Base-by-base conservation (phyloP, 2,797 vertebrate genomes). In the Cossypha niveicapilla region DNA sequence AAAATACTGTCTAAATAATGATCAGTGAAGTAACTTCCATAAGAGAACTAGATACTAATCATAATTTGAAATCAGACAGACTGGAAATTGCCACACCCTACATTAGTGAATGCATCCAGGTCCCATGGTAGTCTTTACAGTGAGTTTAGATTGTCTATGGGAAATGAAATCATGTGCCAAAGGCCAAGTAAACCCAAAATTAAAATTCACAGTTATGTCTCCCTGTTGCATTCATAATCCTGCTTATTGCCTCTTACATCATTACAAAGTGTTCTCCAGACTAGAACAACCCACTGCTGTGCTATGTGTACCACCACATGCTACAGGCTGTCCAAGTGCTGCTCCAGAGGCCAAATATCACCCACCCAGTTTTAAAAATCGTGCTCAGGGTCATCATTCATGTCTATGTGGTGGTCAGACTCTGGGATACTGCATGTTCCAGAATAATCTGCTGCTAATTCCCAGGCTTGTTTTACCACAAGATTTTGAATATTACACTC, bases 111-210 rank as follows among this genome's bases (percentile, higher is more conserved):
- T 48, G 74, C 84, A 96, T 95, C 89, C 71, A 95, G 86, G 67
- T 96, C 96, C 91, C 96, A 76, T 39, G 91, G 86, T 39, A 96
- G 77, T 62, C 86, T 92, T 95, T 75, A 92, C 4, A 75, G 77
- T 5, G 58, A 88, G 71, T 81, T 94, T 82, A 94, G 80, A 88
- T 89, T 96, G 84, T 95, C 88, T 92, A 24, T 94, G 93, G 93
- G 94, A 94, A 95, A 94, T 95, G 92, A 94, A 96, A 88, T 95
- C 92, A 96, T 93, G 94, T 95, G 92, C 93, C 83, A 92, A 96
- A 96, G 95, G 96, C 86, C 93, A 94, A 93, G 90, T 67, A 95
- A 96, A 96, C 71, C 86, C 80, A 4, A 92, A 96, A 96, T 95
- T 95, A 95, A 96, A 96, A 95, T 73, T 85, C 92, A 82, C 88